phyloP scores from a whole-genome alignment of 2,797 vertebrate genomes.

The Trichosurus vulpecula region DNA sequence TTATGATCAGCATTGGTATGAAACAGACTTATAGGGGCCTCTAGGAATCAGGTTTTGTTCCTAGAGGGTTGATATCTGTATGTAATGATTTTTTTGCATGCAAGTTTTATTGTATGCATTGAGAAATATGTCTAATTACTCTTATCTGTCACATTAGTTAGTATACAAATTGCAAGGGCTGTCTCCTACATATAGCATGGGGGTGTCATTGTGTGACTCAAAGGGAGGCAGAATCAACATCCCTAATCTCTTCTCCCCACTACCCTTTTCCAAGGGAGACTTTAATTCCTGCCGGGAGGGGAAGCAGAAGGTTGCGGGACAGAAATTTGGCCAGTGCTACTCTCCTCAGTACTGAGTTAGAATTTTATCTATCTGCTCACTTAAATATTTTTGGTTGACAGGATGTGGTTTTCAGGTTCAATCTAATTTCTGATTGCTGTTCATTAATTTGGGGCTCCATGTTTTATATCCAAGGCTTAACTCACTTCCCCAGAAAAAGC shows the following conservation, averaged over 20 bases:
- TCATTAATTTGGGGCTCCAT: background rate
- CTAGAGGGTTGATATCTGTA: background rate
- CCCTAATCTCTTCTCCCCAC: background rate
- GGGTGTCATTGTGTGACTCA: background rate
- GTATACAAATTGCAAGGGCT: background rate
- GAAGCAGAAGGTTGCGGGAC: background rate
- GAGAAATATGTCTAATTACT: background rate
- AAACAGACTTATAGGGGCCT: background rate
- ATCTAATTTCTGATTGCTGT: background rate
- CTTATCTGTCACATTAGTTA: background rate
- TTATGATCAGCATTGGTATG: background rate
- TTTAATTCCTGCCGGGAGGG: background rate
- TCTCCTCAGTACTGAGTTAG: background rate
- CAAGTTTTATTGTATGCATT: background rate
- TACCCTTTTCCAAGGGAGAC: background rate
- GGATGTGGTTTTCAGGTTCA: background rate
- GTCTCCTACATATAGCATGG: background rate
- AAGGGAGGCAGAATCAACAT: background rate
- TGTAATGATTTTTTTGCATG: background rate
- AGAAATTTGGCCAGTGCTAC: background rate
- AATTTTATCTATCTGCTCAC: background rate
- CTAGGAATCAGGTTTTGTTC: background rate
- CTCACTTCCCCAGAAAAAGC: background rate
- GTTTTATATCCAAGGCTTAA: background rate
- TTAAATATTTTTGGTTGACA: background rate